Evolutionary conservation across 2,797 vertebrate species (phyloP).

Genomic region (Protosalanx chinensis): DNA sequence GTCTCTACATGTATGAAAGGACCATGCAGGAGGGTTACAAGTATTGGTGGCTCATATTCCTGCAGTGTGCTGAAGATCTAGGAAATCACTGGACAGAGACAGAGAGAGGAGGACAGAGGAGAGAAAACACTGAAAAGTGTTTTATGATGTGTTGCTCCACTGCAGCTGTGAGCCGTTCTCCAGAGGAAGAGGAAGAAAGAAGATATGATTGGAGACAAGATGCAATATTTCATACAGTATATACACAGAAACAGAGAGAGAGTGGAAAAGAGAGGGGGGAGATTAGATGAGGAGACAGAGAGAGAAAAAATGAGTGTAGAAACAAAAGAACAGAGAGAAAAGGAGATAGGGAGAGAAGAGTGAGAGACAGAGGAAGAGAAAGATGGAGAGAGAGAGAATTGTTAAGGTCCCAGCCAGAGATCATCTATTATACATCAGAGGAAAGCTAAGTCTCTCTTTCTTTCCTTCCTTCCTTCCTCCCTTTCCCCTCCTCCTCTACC

Average conservation of each 20-base stretch:
- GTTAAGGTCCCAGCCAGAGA: slow-evolving; percentile 44
- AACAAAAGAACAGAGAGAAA: slow-evolving; percentile 29
- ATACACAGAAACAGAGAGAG: too few species aligned
- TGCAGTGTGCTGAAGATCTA: too few species aligned
- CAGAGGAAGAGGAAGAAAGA: too few species aligned
- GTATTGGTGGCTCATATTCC: too few species aligned
- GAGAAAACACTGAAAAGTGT: too few species aligned
- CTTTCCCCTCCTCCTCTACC: slow-evolving; percentile 9
- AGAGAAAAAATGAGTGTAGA: slow-evolving; percentile 1
- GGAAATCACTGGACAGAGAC: too few species aligned
- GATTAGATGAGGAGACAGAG: background rate
- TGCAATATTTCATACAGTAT: too few species aligned
- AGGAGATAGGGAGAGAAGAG: slow-evolving; percentile 39
- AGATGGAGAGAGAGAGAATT: background rate
- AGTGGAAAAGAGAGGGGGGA: too few species aligned
- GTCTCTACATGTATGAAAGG: background rate
- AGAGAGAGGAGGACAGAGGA: too few species aligned
- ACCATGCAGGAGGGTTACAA: too few species aligned
- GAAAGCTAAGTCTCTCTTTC: slow-evolving; percentile 18
- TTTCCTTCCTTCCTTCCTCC: background rate
- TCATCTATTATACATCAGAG: slow-evolving; percentile 68
- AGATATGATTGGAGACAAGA: too few species aligned
- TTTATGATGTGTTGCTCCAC: background rate
- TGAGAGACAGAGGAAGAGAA: slow-evolving; percentile 18
- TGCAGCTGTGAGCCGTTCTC: background rate